A percentile compares a stretch with the other conserved stretches of the same genome.
These are phyloP conservation scores for Amphilophus citrinellus DNA, from an alignment of 2,113 vertebrate genomes.

Conservation along the genomic window DNA sequence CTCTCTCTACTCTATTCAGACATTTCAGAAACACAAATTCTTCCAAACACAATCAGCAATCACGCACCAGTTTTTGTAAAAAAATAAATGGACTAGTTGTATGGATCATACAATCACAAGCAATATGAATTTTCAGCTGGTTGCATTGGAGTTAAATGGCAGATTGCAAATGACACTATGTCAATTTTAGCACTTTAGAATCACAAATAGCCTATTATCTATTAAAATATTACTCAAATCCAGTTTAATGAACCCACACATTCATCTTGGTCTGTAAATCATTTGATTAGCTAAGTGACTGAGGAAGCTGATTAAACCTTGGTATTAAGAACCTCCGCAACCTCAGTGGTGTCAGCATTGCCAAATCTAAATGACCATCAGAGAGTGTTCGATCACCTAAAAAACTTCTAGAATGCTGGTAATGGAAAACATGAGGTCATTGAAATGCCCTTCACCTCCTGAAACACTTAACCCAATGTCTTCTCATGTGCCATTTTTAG, in stretches of 20 bases:
- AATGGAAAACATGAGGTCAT: neutral
- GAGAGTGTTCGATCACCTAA: constrained; percentile 9
- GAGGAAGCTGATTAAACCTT: neutral
- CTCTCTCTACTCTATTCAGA: too few relatives aligned
- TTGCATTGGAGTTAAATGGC: neutral
- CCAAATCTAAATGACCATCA: neutral
- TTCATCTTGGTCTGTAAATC: constrained; percentile 14
- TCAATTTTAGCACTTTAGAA: neutral
- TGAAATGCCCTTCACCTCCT: neutral
- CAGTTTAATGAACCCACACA: neutral
- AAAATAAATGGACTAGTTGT: too few relatives aligned
- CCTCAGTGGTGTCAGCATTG: neutral
- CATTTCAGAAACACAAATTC: too few relatives aligned
- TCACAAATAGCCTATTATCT: neutral
- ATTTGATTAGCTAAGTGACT: constrained; percentile 2
- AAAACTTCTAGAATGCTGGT: neutral
- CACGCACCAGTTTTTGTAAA: too few relatives aligned
- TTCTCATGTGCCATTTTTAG: neutral
- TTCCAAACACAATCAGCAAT: too few relatives aligned
- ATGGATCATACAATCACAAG: too few relatives aligned
- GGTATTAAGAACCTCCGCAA: neutral
- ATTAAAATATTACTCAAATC: neutral
- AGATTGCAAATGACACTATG: too few relatives aligned
- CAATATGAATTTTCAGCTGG: too few relatives aligned
- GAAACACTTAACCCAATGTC: neutral